Percentiles rank a stretch among this genome's conserved stretches.
These are phyloP conservation scores for Elgaria multicarinata DNA, from an alignment of 2,113 vertebrate species.

Conservation along the genomic window DNA sequence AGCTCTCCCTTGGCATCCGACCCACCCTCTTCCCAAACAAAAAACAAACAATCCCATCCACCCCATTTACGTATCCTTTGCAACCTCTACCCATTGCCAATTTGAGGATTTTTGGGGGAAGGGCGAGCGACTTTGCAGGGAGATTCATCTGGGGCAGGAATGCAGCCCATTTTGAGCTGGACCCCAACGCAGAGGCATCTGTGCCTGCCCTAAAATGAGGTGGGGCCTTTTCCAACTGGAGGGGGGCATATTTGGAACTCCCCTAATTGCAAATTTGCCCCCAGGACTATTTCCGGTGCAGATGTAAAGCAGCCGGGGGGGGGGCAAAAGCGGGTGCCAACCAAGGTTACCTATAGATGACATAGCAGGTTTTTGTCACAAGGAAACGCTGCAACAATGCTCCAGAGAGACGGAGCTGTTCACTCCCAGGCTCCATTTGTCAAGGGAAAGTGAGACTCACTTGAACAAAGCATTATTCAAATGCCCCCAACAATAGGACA, in stretches of 20 bases:
- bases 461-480: slow-evolving; percentile 11
- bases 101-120: no score
- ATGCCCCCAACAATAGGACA: background rate
- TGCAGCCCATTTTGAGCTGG: background rate
- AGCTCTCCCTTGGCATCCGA: no score
- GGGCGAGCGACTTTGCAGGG: no score
- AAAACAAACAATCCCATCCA: background rate
- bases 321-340: background rate
- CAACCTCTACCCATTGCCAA: background rate
- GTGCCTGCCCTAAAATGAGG: background rate
- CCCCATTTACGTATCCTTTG: no score
- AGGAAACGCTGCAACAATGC: no score
- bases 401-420: background rate
- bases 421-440: background rate
- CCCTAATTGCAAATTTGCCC: background rate
- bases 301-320: background rate
- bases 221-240: background rate
- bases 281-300: background rate
- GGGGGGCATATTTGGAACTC: background rate
- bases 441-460: background rate
- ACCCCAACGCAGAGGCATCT: no score
- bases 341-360: no score
- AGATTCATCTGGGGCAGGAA: no score
- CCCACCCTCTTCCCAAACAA: background rate
- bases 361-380: background rate